Conservation (phyloP, 2,888 invertebrate species). For the Pollenia angustigena region DNA sequence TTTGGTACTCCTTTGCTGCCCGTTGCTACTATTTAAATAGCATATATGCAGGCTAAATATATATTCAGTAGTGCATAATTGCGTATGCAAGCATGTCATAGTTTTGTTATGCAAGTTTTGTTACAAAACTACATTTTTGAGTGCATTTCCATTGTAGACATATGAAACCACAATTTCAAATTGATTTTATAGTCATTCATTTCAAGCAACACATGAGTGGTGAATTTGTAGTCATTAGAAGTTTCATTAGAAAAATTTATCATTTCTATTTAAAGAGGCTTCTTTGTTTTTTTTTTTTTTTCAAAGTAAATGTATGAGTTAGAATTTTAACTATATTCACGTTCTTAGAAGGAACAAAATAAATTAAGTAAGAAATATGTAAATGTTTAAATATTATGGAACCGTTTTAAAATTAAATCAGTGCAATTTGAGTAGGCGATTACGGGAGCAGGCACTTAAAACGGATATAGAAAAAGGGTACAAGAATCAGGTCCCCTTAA, state of each 20-base stretch:
- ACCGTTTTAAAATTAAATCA: too few species aligned
- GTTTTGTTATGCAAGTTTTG: constrained; percentile 4
- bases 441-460: too few species aligned
- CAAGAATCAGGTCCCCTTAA: too few species aligned
- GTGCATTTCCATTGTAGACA: constrained; percentile 22
- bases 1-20: not conserved
- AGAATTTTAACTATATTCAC: not conserved
- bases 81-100: not conserved
- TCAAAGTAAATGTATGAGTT: not conserved
- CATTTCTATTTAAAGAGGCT: constrained; percentile 5
- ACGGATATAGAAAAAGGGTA: too few species aligned
- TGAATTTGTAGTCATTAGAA: constrained; percentile 42
- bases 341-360: too few species aligned
- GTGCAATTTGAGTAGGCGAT: too few species aligned
- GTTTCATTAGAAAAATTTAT: constrained; percentile 54
- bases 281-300: not conserved
- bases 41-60: constrained; percentile 6
- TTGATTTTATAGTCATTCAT: constrained; percentile 58
- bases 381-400: too few species aligned
- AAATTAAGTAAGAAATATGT: too few species aligned
- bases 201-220: constrained; percentile 19
- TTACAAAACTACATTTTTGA: not conserved
- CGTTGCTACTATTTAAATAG: constrained; percentile 34
- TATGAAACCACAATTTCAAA: constrained; percentile 61
- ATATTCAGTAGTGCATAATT: not conserved